Conservation (phyloP, 2,113 vertebrate species). For the Tragelaphus imberbis region DNA sequence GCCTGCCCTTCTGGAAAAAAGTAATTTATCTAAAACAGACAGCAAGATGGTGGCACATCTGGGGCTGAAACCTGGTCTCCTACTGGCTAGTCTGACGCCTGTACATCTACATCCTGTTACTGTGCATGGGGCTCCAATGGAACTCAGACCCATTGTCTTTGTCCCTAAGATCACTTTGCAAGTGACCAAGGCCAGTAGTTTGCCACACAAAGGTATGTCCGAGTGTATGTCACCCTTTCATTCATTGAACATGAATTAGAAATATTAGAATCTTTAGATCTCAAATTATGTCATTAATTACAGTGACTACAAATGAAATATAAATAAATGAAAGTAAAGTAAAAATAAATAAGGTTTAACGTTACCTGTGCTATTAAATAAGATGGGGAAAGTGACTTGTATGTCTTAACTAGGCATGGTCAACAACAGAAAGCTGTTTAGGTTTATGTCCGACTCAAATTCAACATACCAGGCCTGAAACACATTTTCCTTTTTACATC, state of each 20-base stretch:
- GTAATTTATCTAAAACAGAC: neutral
- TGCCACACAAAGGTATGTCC: neutral
- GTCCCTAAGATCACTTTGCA: neutral
- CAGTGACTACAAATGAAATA: neutral
- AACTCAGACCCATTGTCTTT: neutral
- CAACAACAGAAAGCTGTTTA: slow-evolving; percentile 14
- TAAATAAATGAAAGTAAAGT: neutral
- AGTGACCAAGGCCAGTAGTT: neutral
- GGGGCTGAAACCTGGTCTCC: neutral
- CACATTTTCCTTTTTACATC: slow-evolving; percentile 35
- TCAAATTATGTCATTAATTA: neutral
- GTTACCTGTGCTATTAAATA: neutral
- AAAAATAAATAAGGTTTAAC: neutral
- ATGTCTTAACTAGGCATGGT: neutral
- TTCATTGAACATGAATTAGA: neutral
- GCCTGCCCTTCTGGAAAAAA: neutral
- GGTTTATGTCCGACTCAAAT: neutral
- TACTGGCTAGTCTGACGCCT: neutral
- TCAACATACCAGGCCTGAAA: neutral
- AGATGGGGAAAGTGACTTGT: neutral
- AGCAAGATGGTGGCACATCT: neutral
- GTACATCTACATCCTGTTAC: no score
- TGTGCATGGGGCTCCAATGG: neutral
- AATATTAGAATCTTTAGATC: neutral
- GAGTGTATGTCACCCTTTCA: neutral